Base-by-base conservation (phyloP, 2,888 invertebrate species). In the Ichneumon xanthorius region DNA sequence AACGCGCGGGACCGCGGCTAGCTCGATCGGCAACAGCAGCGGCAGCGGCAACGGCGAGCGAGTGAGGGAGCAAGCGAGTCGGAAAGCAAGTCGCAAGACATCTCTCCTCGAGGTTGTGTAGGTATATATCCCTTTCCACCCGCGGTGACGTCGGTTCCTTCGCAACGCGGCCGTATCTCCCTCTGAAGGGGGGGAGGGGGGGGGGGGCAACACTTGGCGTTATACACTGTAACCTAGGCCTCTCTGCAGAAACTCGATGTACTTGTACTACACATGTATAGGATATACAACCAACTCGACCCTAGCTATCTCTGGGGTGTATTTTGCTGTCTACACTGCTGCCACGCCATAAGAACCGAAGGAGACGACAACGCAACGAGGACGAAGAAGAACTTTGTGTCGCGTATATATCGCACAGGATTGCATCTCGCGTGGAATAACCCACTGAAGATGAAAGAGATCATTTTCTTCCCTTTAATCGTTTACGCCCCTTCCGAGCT, bases 1-100 rank as follows among this genome's bases (percentile, higher is more conserved):
- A 90, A 89, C 26, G 58, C 58, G 58, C 80, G 67, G 58, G 58
- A 55, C 65, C 68, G 76, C 77, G 50, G 65, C 70, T 77, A 72
- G 45, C 61, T 30, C 72, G 78, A 83, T 79, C 78, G 61, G 55
- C 72, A 82, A 50, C 63, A 45, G 71, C 79, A 37, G 37, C 19
- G 11, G 30, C 63, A 40, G 30, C 65, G 45, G 55, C 82, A 58
- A 30, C 30, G 55, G 50, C 50, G 63, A 71, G 40, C 72, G 48
- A 68, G 53, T 40, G 26, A 33, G 58, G 37, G 63, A 71, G 53
- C 72, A 37, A 68, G 53, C 53, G 19, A 37, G 58, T 26, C 73
- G 58, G 58, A 58, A 58, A 63, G 63, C 75, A 33, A 75, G 75
- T 63, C 75, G 63, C 75, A 19, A 75, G 75, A 75, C 76, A 30